Base-by-base conservation (phyloP, 2,113 vertebrate genomes). In the human region DNA sequence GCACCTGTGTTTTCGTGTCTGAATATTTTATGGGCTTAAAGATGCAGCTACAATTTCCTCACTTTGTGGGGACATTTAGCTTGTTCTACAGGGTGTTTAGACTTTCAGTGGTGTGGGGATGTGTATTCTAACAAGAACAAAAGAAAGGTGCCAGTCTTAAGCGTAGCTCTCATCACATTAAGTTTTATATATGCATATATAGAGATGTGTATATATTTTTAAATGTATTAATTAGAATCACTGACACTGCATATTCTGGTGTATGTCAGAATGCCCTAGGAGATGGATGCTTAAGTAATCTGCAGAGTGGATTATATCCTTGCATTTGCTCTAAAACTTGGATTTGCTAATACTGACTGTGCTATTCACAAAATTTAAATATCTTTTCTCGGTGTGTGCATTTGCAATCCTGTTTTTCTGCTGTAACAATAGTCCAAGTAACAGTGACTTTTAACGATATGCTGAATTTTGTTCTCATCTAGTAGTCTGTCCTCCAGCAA, bases 1-100 rank as follows among this genome's bases (percentile, higher is more conserved):
- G 64, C 96, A 97, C 94, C 97, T 98, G 95, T 96, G 93, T 96
- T 97, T 96, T 59, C 17, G 0, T 88, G 61, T 64, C 78, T 96
- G 93, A 96, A 91, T 93, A 96, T 96, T 95, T 96, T 78, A 80
- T 91, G 85, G 78, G 32, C 78, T 94, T 73, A 93, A 30, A 95
- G 73, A 96, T 91, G 68, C 30, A 59, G 68, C 90, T 94, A 85
- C 76, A 95, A 94, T 94, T 86, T 59, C 73, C 68, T 97, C 14
- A 8, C 59, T 91, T 86, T 90, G 32, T 96, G 84, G 96, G 78
- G 61, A 87, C 48, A 80, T 89, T 92, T 78, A 88, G 79, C 80
- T 78, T 73, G 22, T 89, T 93, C 78, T 92, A 17, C 72, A 73
- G 79, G 79, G 66, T 82, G 59, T 84, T 96, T 76, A 73, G 48